These are phyloP conservation scores for Brienomyrus brachyistius DNA, from an alignment of 2,113 vertebrate species.

Conservation along the genomic window DNA sequence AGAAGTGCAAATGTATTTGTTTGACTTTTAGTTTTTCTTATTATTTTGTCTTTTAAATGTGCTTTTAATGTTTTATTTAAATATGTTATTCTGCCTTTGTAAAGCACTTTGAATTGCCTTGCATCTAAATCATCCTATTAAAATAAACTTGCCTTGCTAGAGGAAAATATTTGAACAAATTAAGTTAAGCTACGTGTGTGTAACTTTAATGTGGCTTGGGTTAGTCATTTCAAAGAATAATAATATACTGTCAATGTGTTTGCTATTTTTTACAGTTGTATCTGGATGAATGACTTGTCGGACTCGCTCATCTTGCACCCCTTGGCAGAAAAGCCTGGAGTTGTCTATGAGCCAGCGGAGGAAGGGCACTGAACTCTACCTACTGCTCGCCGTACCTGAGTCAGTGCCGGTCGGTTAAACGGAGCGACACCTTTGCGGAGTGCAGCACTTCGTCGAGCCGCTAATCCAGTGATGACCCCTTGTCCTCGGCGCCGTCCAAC, in stretches of 20 bases:
- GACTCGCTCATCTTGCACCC: not conserved
- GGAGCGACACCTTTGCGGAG: constrained; percentile 69
- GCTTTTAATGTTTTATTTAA: not conserved
- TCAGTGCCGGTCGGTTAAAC: constrained; percentile 71
- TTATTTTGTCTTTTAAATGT: not conserved
- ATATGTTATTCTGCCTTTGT: not conserved
- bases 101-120: not conserved
- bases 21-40: not conserved
- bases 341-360: not conserved
- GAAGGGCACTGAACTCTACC: not conserved
- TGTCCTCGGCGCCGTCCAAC: constrained; percentile 70
- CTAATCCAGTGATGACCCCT: constrained; percentile 79
- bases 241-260: not conserved
- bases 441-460: constrained; percentile 68
- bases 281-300: not conserved
- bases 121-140: not conserved
- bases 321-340: not conserved
- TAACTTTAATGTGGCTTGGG: no score
- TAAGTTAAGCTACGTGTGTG: not conserved
- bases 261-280: not conserved
- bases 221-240: not conserved
- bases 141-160: not conserved
- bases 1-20: not conserved
- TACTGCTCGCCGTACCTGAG: constrained; percentile 59
- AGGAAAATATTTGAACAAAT: not conserved